phyloP scores from a whole-genome alignment of 2,113 vertebrate genomes.

The Anser cygnoides region DNA sequence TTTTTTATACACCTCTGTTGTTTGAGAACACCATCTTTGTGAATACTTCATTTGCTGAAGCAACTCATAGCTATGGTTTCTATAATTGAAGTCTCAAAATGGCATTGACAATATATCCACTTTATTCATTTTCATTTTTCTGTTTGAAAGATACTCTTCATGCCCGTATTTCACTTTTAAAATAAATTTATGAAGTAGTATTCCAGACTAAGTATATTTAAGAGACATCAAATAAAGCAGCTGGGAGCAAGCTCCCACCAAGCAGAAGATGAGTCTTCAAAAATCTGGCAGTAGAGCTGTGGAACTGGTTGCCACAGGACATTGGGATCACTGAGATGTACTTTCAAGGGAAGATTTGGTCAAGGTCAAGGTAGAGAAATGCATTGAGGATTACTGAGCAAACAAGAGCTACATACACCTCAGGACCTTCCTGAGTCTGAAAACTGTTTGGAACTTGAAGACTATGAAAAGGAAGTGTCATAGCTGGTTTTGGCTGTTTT shows the following conservation, averaged over 20 bases:
- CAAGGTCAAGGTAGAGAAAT: background rate
- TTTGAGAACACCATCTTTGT: background rate
- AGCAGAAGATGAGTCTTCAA: background rate
- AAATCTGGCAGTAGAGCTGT: background rate
- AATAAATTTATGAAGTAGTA: background rate
- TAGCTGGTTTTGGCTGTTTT: background rate
- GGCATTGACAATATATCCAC: background rate
- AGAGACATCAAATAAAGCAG: background rate
- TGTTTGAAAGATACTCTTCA: background rate
- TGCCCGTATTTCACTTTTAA: background rate
- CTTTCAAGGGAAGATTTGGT: background rate
- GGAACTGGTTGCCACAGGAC: background rate
- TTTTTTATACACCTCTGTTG: background rate
- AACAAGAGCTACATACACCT: background rate
- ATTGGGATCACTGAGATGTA: background rate
- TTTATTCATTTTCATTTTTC: background rate
- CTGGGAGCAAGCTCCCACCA: background rate
- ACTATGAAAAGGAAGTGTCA: background rate
- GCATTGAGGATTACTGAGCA: background rate
- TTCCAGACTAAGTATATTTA: background rate
- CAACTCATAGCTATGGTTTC: background rate
- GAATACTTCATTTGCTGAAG: background rate
- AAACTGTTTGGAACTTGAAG: background rate
- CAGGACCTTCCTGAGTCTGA: background rate
- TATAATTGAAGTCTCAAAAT: background rate